phyloP scores from a whole-genome alignment of 2,888 invertebrate genomes.

The Cenopis cana region DNA sequence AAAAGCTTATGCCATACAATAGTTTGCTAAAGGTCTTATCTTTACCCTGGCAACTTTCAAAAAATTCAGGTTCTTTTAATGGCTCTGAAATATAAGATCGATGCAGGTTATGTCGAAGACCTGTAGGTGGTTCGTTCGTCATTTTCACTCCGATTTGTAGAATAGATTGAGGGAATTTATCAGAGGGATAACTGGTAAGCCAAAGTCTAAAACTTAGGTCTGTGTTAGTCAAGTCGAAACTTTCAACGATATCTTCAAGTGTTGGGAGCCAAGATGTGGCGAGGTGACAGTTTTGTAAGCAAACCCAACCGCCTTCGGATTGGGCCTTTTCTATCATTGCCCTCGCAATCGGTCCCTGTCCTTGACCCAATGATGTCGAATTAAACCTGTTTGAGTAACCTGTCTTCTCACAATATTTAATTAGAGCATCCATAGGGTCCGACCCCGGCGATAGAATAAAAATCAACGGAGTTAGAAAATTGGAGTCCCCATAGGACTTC shows the following conservation, averaged over 20 bases:
- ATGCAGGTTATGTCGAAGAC: conserved; percentile 93
- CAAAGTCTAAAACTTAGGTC: conserved; percentile 92
- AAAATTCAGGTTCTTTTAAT: conserved; percentile 92
- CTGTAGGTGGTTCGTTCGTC: conserved; percentile 97
- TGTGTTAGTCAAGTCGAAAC: conserved; percentile 88
- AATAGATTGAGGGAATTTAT: conserved; percentile 93
- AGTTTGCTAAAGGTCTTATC: conserved; percentile 91
- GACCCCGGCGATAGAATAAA: conserved; percentile 93
- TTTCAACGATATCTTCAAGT: conserved; percentile 91
- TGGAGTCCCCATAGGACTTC: conserved; percentile 91
- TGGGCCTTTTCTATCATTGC: conserved; percentile 89
- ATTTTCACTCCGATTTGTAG: conserved; percentile 96
- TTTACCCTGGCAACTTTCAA: conserved; percentile 91
- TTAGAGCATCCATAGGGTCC: conserved; percentile 91
- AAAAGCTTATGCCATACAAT: conserved; percentile 92
- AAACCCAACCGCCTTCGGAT: conserved; percentile 91
- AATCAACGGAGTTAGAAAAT: conserved; percentile 89
- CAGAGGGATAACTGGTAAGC: conserved; percentile 95
- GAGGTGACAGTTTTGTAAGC: conserved; percentile 94
- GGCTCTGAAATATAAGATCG: conserved; percentile 95
- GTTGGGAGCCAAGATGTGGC: conserved; percentile 92
- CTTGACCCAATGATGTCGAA: conserved; percentile 93
- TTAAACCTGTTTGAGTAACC: conserved; percentile 86
- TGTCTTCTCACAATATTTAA: conserved; percentile 91
- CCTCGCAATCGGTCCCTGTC: conserved; percentile 90